Conservation (phyloP, 2,797 vertebrate genomes). For the Parambassis ranga region DNA sequence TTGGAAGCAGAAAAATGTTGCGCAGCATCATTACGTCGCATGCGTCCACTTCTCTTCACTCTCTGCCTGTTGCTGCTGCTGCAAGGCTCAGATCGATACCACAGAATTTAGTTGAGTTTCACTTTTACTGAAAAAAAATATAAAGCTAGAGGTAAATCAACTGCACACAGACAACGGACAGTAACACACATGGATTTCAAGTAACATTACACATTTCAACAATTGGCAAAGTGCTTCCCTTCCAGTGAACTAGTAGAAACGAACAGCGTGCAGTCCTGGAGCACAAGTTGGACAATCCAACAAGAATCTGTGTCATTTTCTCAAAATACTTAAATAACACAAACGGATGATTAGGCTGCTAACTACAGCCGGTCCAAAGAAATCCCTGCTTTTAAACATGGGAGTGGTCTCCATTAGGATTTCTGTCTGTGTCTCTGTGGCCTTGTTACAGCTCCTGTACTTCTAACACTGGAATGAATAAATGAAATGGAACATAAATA, state of each 20-base stretch:
- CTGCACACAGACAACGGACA: neutral
- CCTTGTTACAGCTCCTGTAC: conserved; percentile 41
- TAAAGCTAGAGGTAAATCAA: neutral
- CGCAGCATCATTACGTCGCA: neutral
- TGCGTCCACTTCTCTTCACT: neutral
- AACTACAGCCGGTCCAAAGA: neutral
- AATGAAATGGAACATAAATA: conserved; percentile 53
- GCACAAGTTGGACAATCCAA: conserved; percentile 1
- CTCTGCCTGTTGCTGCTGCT: conserved; percentile 5
- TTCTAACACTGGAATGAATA: conserved; percentile 61
- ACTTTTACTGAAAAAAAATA: conserved; percentile 4
- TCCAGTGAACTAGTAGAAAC: conserved; percentile 5
- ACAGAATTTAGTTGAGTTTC: conserved; percentile 4
- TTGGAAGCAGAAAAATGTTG: conserved; percentile 6
- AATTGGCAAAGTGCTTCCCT: conserved; percentile 3
- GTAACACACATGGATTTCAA: conserved; percentile 28
- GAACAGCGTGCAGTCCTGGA: neutral
- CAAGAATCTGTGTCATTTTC: neutral
- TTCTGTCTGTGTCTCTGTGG: conserved; percentile 27
- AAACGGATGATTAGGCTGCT: neutral
- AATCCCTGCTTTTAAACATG: conserved; percentile 12
- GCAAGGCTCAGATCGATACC: neutral
- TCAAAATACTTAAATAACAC: neutral
- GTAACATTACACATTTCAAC: conserved; percentile 22
- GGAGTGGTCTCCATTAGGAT: conserved; percentile 20